phyloP scores from a whole-genome alignment of 2,797 vertebrate genomes.

The Tangara arthus region DNA sequence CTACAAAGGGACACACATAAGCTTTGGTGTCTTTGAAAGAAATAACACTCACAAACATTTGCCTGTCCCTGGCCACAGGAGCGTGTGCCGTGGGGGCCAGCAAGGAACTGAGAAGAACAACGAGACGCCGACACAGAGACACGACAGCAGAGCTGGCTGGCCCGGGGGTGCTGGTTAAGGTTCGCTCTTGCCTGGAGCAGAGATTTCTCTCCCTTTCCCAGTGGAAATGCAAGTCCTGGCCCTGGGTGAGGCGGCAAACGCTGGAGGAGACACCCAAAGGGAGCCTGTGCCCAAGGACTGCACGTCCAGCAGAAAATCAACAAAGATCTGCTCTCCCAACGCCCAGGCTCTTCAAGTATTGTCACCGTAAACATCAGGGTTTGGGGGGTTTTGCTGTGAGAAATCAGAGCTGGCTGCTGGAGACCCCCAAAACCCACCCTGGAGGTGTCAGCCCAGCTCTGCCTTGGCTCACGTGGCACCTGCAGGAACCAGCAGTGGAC shows the following conservation, averaged over 20 bases:
- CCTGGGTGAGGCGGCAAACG: not conserved
- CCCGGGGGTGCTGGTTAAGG: not conserved
- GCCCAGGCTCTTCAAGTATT: constrained; percentile 83
- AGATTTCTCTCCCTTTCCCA: not conserved
- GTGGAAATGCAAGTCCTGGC: not conserved
- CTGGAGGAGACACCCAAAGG: not conserved
- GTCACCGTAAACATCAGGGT: constrained; percentile 81
- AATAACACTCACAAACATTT: constrained; percentile 51
- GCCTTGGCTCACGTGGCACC: not conserved
- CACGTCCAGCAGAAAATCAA: constrained; percentile 1
- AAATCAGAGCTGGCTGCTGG: not conserved
- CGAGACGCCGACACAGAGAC: constrained; percentile 20
- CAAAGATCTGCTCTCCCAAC: not conserved
- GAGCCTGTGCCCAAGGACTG: not conserved
- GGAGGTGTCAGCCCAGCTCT: not conserved
- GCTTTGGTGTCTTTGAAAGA: constrained; percentile 69
- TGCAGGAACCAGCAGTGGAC: not conserved
- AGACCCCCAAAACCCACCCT: not conserved
- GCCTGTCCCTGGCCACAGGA: constrained; percentile 18
- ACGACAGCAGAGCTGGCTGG: not conserved
- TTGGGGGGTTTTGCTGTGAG: constrained; percentile 11
- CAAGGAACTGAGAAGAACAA: not conserved
- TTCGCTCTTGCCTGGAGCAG: not conserved
- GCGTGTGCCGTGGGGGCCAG: not conserved
- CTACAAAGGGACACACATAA: constrained; percentile 42